These are phyloP conservation scores for Azemiops feae DNA, from an alignment of 2,113 vertebrate species.

Conservation along the genomic window DNA sequence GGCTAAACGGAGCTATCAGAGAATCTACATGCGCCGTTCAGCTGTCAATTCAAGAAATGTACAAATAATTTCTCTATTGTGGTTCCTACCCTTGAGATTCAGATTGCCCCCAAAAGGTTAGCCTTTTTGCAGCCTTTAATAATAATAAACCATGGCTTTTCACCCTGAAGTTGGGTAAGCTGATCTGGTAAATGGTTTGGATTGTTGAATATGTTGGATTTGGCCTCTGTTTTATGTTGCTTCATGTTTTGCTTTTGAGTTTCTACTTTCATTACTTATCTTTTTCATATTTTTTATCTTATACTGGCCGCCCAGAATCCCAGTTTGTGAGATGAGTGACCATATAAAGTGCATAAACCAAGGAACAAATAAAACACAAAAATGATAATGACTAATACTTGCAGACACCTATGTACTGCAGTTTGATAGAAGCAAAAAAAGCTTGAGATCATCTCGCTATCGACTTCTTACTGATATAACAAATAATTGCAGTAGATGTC, in stretches of 20 bases:
- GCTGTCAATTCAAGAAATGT: not conserved
- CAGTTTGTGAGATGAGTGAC: not conserved
- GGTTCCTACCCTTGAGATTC: not conserved
- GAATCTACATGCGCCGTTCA: not conserved
- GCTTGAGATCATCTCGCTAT: not conserved
- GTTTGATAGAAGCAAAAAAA: not conserved
- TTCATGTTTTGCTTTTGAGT: not conserved
- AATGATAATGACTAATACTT: not conserved
- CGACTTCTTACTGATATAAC: not conserved
- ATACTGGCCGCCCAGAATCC: not conserved
- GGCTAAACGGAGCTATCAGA: not conserved
- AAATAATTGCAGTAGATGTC: slow-evolving; percentile 15
- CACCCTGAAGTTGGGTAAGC: not conserved
- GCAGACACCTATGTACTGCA: not conserved
- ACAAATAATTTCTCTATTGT: not conserved
- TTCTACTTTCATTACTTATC: not conserved
- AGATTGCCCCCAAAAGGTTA: not conserved
- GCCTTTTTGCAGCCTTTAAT: not conserved
- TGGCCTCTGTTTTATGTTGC: not conserved
- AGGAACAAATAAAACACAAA: not conserved
- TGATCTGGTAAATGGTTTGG: not conserved
- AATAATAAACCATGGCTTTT: not conserved
- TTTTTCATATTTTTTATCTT: not conserved
- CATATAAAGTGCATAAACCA: not conserved
- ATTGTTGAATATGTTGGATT: not conserved